phyloP scores from a whole-genome alignment of 2,888 invertebrate species.

The Sinodicranocentrus sp. region DNA sequence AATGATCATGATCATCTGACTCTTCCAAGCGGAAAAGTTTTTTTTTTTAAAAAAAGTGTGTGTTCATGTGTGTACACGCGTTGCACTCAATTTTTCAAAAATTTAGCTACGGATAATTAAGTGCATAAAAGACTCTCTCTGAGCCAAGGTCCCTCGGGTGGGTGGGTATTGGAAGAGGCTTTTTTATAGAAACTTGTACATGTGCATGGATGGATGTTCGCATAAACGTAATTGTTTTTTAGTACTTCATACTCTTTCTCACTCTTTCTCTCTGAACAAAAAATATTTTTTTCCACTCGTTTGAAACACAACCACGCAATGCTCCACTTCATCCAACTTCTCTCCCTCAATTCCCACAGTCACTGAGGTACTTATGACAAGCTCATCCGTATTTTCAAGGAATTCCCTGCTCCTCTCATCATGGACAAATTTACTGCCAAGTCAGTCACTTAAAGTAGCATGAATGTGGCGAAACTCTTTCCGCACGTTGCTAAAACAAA shows the following conservation, averaged over 20 bases:
- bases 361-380: constrained; percentile 30
- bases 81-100: constrained; percentile 33
- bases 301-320: neutral
- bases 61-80: no score
- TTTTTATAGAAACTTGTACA: neutral
- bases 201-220: neutral
- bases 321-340: no score
- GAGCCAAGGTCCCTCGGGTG: no score
- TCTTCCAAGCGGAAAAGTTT: neutral
- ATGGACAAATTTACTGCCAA: constrained; percentile 23
- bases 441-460: constrained; percentile 20
- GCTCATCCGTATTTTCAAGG: constrained; percentile 10
- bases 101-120: constrained; percentile 42
- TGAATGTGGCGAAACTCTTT: constrained; percentile 12
- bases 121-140: constrained; percentile 26
- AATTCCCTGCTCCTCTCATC: constrained; percentile 11
- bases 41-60: neutral
- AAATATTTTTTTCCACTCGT: neutral
- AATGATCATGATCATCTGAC: neutral
- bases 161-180: no score
- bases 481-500: no score
- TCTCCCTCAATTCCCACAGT: neutral
- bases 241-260: neutral
- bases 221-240: constrained; percentile 17
- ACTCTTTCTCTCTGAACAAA: no score